A percentile compares a stretch with the other conserved stretches of the same genome.
phyloP scores from a whole-genome alignment of 2,113 vertebrate species.

The Oxygymnocypris stewartii region DNA sequence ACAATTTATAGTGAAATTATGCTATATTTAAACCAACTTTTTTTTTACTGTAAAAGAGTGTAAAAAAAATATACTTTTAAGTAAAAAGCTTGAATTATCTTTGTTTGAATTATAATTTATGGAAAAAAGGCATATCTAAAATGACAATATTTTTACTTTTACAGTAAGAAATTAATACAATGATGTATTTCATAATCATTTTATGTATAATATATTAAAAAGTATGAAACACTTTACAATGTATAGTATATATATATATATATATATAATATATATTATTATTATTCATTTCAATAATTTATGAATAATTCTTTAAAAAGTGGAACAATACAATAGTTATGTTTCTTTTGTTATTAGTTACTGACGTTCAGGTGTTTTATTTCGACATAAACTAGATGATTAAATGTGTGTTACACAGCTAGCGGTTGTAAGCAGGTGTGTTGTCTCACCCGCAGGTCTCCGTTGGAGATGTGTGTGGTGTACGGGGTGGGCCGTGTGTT shows the following conservation, averaged over 20 bases:
- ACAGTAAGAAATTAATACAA: too few relatives aligned
- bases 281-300: not conserved
- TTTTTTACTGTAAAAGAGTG: too few relatives aligned
- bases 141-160: not conserved
- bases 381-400: not conserved
- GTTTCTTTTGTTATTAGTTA: not conserved
- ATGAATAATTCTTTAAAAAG: not conserved
- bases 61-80: too few relatives aligned
- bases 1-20: too few relatives aligned
- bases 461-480: constrained; percentile 88
- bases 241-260: too few relatives aligned
- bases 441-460: constrained; percentile 88
- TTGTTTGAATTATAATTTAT: too few relatives aligned
- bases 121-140: not conserved
- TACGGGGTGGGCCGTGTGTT: constrained; percentile 84
- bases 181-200: too few relatives aligned
- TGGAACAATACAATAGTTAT: not conserved
- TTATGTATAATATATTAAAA: too few relatives aligned
- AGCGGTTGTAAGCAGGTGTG: not conserved
- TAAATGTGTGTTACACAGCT: not conserved
- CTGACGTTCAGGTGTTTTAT: not conserved
- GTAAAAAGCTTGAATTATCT: too few relatives aligned
- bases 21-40: too few relatives aligned
- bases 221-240: too few relatives aligned
- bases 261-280: too few relatives aligned